A percentile compares a stretch with the other conserved stretches of the same genome.
Evolutionary conservation across 2,797 vertebrate genomes (phyloP).

Genomic region (Karalla daura): DNA sequence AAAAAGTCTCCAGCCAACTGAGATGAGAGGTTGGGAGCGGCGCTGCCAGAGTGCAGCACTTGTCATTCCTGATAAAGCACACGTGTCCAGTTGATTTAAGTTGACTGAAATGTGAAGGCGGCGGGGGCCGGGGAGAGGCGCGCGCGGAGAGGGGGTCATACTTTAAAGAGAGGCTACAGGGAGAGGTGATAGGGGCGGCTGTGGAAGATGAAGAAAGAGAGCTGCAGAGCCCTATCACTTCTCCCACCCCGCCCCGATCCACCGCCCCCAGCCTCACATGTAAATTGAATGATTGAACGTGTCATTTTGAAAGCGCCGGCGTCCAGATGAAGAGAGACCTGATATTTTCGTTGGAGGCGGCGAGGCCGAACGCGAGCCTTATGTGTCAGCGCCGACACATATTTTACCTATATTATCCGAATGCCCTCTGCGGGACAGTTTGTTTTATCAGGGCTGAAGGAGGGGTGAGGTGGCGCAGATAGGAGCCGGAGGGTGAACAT

Average conservation of each 20-base stretch:
- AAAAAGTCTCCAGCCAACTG: constrained; percentile 69
- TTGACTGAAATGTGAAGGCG: constrained; percentile 56
- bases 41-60: constrained; percentile 71
- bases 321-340: constrained; percentile 53
- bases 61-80: constrained; percentile 74
- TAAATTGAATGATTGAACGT: constrained; percentile 57
- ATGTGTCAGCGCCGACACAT: constrained; percentile 16
- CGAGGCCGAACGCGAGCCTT: constrained; percentile 20
- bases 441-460: constrained; percentile 8
- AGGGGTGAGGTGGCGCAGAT: background rate
- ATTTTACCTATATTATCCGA: constrained; percentile 19
- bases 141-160: constrained; percentile 4
- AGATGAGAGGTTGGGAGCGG: constrained; percentile 68
- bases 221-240: constrained; percentile 23
- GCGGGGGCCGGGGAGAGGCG: background rate
- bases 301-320: constrained; percentile 47
- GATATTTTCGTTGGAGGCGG: constrained; percentile 13
- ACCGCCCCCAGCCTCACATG: constrained; percentile 34
- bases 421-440: background rate
- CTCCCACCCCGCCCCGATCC: constrained; percentile 24
- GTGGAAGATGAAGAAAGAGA: constrained; percentile 41
- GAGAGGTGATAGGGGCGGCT: constrained; percentile 23
- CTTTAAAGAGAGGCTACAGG: constrained; percentile 34
- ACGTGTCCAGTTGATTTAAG: constrained; percentile 72
- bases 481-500: background rate